Percentiles rank a stretch among this genome's conserved stretches.
These are phyloP conservation scores for Drosophila antonietae DNA, from an alignment of 2,888 invertebrate species.

Conservation along the genomic window DNA sequence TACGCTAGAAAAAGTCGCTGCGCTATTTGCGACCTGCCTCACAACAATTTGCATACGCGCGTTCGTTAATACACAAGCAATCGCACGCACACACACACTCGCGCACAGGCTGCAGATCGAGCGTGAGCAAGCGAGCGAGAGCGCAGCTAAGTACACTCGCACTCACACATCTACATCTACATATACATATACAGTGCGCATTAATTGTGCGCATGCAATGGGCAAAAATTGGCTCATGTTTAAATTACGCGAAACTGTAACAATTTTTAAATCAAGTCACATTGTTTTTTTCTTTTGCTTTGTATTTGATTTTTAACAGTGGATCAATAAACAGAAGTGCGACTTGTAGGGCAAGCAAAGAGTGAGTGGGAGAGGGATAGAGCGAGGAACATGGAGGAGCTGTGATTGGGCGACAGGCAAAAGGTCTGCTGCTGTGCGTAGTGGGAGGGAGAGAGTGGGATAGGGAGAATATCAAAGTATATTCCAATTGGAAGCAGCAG, in stretches of 20 bases:
- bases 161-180: background rate
- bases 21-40: conserved; percentile 74
- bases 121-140: conserved; percentile 4
- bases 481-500: conserved; percentile 4
- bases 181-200: conserved; percentile 25
- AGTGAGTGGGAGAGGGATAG: background rate
- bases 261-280: conserved; percentile 56
- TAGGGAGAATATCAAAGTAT: too few relatives aligned
- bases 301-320: conserved; percentile 4
- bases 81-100: conserved; percentile 20
- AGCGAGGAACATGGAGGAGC: too few relatives aligned
- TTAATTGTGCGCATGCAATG: conserved; percentile 53
- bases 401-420: conserved; percentile 6
- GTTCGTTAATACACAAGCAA: conserved; percentile 24
- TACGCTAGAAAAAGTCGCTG: conserved; percentile 43
- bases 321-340: conserved; percentile 29
- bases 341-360: background rate
- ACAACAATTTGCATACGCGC: conserved; percentile 70
- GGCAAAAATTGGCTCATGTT: conserved; percentile 57
- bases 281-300: conserved; percentile 8
- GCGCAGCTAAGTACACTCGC: conserved; percentile 1
- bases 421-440: background rate
- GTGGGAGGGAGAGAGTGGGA: conserved; percentile 3
- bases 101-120: conserved; percentile 27
- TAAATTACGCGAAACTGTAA: conserved; percentile 58